Evolutionary conservation across 2,888 invertebrate species (phyloP).

Genomic region (Nymphalis c-album): DNA sequence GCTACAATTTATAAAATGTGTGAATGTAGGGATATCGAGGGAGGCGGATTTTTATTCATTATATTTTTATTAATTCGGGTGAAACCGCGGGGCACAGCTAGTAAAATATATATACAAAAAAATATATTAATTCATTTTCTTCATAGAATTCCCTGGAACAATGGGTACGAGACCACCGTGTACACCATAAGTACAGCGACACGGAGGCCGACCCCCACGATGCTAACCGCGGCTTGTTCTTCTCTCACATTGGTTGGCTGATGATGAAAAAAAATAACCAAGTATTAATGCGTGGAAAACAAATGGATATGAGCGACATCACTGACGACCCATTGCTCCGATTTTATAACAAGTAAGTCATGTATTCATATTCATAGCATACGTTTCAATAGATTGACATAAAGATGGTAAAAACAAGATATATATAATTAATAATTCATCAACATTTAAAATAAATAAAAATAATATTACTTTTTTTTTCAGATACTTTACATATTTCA

Average conservation of each 20-base stretch:
- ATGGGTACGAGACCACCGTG: constrained; percentile 86
- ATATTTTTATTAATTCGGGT: too few relatives aligned
- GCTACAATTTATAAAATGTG: too few relatives aligned
- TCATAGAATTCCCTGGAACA: constrained; percentile 70
- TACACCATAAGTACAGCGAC: constrained; percentile 92
- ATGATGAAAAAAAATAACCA: constrained; percentile 90
- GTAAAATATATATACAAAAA: too few relatives aligned
- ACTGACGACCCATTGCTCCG: constrained; percentile 85
- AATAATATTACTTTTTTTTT: constrained; percentile 14
- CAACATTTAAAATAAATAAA: too few relatives aligned
- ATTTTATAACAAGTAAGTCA: constrained; percentile 86
- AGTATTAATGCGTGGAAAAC: constrained; percentile 87
- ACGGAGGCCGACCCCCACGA: constrained; percentile 93
- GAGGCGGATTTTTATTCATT: too few relatives aligned
- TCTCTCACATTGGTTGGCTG: constrained; percentile 94
- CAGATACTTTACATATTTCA: constrained; percentile 85
- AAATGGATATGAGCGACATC: constrained; percentile 89
- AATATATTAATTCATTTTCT: not conserved
- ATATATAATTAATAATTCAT: too few relatives aligned
- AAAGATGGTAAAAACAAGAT: too few relatives aligned
- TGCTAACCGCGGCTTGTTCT: constrained; percentile 91
- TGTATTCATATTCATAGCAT: not conserved
- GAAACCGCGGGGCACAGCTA: too few relatives aligned
- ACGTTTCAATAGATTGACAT: too few relatives aligned
- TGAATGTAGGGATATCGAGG: too few relatives aligned